Evolutionary conservation across 2,888 invertebrate species (phyloP).

Genomic region (Acrobasis repandana): DNA sequence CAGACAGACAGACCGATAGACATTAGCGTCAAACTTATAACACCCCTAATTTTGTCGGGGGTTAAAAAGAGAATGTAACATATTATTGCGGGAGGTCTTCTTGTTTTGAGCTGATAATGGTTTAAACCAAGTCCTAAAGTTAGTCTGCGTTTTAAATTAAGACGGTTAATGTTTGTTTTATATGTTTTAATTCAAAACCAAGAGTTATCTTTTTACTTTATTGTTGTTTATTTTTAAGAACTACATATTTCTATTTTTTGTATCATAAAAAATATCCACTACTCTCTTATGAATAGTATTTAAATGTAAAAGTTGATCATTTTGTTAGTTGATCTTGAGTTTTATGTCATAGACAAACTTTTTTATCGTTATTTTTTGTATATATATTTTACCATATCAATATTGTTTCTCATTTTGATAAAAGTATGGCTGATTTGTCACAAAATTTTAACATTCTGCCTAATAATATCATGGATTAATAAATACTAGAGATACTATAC

Average conservation of each 20-base stretch:
- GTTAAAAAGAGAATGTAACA: too few species aligned
- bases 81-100: too few species aligned
- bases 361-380: slow-evolving; percentile 22
- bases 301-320: background rate
- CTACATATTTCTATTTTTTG: slow-evolving; percentile 15
- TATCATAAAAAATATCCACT: background rate
- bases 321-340: slow-evolving; percentile 7
- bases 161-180: background rate
- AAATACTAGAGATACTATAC: too few species aligned
- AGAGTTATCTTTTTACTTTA: slow-evolving; percentile 30
- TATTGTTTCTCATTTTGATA: background rate
- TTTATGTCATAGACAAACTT: slow-evolving; percentile 20
- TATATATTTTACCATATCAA: background rate
- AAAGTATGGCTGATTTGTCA: background rate
- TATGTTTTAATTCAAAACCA: slow-evolving; percentile 34
- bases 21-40: too few species aligned
- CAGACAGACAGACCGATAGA: too few species aligned
- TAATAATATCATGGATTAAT: too few species aligned
- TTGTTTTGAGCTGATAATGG: too few species aligned
- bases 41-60: too few species aligned
- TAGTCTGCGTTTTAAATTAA: too few species aligned
- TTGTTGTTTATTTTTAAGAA: slow-evolving; percentile 46
- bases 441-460: background rate
- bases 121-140: too few species aligned
- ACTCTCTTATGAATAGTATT: slow-evolving; percentile 1